Base-by-base conservation (phyloP, 1,140 invertebrate species). In the Drosophila arawakana region DNA sequence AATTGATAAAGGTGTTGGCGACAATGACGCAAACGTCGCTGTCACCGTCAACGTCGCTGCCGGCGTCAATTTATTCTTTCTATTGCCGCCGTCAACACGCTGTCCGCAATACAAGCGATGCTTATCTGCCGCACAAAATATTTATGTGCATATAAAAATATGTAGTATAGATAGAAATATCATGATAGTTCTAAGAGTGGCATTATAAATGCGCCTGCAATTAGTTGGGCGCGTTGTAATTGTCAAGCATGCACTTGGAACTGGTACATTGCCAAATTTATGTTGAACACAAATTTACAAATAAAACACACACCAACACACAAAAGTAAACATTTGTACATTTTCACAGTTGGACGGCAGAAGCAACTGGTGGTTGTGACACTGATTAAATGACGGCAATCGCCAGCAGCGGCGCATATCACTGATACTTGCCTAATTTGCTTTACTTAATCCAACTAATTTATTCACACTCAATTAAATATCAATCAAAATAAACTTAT, bases 1-100 rank as follows among this genome's bases (percentile, higher is more conserved):
- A 76, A 76, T 69, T 86, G 83, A 88, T 82, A 88, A 83, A 88
- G 81, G 67, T 61, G 61, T 59, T 66, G 72, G 18, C 66, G 18
- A 25, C 50, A 21, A 57, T 74, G 72, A 62, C 65, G 65, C 55
- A 43, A 55, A 69, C 25, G 65, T 18, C 10, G 34, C 34, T 44
- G 57, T 4, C 13, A 41, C 10, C 50, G 67, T 25, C 44, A 25
- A n/a, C 9, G 44, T 18, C 50, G n/a, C 58, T 44, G 59, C 15
- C 37, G 55, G 41, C 47, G 41, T 68, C 13, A 30, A 30, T 30
- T 4, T 30, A 30, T 6, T 30, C 25, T 30, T 30, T 21, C 55
- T 25, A 6, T 13, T 13, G 11, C 52, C 44, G 55, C 65, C 41
- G 57, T 69, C 71, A 73, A 50, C 71, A 73, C 49, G 46, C 49